phyloP scores from a whole-genome alignment of 2,888 invertebrate species.

The Lutraria lutraria region DNA sequence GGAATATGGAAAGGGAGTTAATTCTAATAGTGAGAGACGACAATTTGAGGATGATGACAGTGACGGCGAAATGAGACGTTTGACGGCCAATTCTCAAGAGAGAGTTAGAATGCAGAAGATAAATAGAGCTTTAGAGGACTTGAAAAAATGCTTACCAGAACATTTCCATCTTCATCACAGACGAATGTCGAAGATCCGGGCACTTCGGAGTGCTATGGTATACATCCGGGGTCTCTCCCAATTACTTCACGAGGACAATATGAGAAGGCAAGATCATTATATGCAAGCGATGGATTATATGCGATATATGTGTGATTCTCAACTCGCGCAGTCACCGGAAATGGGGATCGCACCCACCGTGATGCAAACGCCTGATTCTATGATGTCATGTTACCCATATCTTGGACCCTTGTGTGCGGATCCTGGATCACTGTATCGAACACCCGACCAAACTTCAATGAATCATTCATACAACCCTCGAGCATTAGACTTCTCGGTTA shows the following conservation, averaged over 20 bases:
- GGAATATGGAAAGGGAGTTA: slow-evolving; percentile 22
- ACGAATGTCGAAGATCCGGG: slow-evolving; percentile 78
- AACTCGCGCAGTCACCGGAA: not conserved
- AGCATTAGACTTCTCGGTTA: slow-evolving; percentile 52
- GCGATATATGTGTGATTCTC: slow-evolving; percentile 32
- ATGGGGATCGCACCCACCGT: not conserved
- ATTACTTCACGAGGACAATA: slow-evolving; percentile 68
- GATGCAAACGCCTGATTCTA: slow-evolving; percentile 15
- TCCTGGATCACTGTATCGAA: slow-evolving; percentile 45
- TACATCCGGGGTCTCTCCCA: slow-evolving; percentile 75
- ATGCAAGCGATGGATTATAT: slow-evolving; percentile 47
- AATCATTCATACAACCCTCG: slow-evolving; percentile 43
- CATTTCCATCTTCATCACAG: slow-evolving; percentile 71
- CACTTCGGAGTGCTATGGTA: slow-evolving; percentile 74
- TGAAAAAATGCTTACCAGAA: slow-evolving; percentile 71
- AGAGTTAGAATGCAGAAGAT: slow-evolving; percentile 75
- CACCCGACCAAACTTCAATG: slow-evolving; percentile 51
- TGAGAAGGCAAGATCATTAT: slow-evolving; percentile 51
- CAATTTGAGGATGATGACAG: slow-evolving; percentile 53
- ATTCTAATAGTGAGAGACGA: slow-evolving; percentile 37
- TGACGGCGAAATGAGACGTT: slow-evolving; percentile 68
- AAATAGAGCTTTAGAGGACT: slow-evolving; percentile 72
- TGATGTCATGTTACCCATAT: slow-evolving; percentile 51
- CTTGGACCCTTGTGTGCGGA: slow-evolving; percentile 47
- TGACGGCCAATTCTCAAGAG: slow-evolving; percentile 76